Conservation (phyloP, 2,113 vertebrate genomes). For the Thalassarche chlororhynchos region DNA sequence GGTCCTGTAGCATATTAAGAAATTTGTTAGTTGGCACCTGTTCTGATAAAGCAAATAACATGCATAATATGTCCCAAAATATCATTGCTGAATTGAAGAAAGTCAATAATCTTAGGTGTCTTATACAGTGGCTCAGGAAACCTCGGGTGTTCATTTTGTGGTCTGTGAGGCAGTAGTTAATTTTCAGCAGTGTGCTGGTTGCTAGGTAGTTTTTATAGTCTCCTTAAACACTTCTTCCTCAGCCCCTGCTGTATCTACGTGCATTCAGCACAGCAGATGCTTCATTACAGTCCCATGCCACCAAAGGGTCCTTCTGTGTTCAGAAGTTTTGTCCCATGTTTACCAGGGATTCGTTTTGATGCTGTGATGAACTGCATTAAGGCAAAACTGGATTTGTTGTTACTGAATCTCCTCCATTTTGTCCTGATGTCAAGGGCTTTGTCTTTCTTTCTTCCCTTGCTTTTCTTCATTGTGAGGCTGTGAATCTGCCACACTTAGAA, state of each 20-base stretch:
- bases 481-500: not conserved
- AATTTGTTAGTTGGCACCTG: not conserved
- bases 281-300: not conserved
- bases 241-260: not conserved
- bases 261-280: not conserved
- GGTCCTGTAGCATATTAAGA: not conserved
- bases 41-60: not conserved
- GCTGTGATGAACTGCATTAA: not conserved
- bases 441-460: not conserved
- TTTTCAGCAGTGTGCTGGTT: not conserved
- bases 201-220: not conserved
- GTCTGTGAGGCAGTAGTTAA: not conserved
- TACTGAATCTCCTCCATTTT: not conserved
- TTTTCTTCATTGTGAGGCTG: not conserved
- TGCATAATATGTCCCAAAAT: not conserved
- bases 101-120: not conserved
- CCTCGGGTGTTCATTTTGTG: not conserved
- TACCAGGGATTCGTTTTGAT: not conserved
- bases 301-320: not conserved
- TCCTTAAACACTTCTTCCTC: not conserved
- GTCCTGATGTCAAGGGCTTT: not conserved
- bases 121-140: not conserved
- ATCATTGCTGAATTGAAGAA: not conserved
- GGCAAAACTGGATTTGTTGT: not conserved
- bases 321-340: not conserved